Evolutionary conservation across 2,888 invertebrate species (phyloP), one percentile per base, ranked within the genome.

Genomic region (Lottia scabra): DNA sequence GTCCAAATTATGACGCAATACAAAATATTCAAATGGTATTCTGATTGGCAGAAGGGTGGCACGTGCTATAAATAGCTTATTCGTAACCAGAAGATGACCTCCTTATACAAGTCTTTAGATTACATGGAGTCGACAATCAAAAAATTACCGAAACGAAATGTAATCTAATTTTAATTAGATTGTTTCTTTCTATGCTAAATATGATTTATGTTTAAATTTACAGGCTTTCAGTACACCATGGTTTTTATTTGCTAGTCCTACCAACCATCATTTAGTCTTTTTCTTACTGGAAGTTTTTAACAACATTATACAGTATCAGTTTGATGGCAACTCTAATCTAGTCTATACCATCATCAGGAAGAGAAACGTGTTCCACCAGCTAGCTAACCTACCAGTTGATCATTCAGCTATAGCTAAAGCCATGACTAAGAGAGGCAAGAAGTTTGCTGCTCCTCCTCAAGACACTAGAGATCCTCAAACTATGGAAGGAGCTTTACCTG

Each of bases 241-340:
- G 99, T 99, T 99, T 91, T 92, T 99, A 83, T 97, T 98, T 90
- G 96, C 98, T 5, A 95, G 96, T 64, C 95, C 98, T 1, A 96
- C 96, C 56, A 98, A 99, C 90, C 98, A 99, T 90, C 99, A 99
- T 90, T 92, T 99, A 78, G 97, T 99, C 13, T 99, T 99, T 92
- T 99, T 99, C 91, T 91, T 99, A 67, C 92, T 99, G 68, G 99
- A 99, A 92, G 98, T 99, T 88, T 99, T 99, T 91, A 99, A 99
- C 91, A 99, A 99, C 90, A 98, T 99, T 83, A 99, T 99, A 83
- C 99, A 99, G 92, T 98, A 98, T 88, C 98, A 98, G 91, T 98
- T 98, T 90, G 98, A 98, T 90, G 98, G 96, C n/a, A 99, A 99
- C 90, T 96, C 98, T 1, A 99, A 98, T 91, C 92, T 99, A 83